Base-by-base conservation (phyloP, 2,888 invertebrate genomes). In the Callyntrura guangdongensis region DNA sequence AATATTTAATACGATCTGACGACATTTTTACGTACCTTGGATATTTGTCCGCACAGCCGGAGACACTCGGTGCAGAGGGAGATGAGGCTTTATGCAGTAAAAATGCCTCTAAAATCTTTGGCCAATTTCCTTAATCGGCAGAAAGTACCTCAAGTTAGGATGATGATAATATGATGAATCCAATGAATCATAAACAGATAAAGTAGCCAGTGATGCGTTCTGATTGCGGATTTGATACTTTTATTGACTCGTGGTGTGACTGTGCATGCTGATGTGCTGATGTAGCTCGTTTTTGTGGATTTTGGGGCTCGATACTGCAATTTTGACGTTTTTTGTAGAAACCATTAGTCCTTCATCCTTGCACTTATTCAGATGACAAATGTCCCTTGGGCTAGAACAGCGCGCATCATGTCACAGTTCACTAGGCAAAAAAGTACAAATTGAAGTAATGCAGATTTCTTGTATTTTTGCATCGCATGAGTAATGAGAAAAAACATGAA, bases 401-500 rank as follows among this genome's bases (percentile, higher is more conserved):
- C 22, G 67, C 22, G 2, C 17, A 45, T 45, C 72, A 45, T 72
- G 53, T 20, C 72, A 72, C 27, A 25, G 6, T 56, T 56, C 79
- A 25, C 56, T 36, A 36, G 6, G 36, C 36, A 36, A 79, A 53
- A 8, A 74, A 69, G 8, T 11, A 72, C 72, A 72, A 72, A 72
- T 47, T 72, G 72, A 17, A 25, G 17, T 72, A 72, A 72, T 72
- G 72, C 47, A 47, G 22, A 20, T 72, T 72, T 72, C 6, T 14
- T 72, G 72, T 72, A 72, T 47, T 72, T 72, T 72, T 72, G 3
- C 6, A 36, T 5, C 8, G 47, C 61, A 61, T 47, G 9, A 72
- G 72, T 47, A 72, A 47, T 72, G 72, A 47, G 72, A 72, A 72
- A n/a, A 64, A 72, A 72, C 72, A 72, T 72, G 72, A 17, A 27